Percentiles rank a stretch among this genome's conserved stretches.
phyloP scores from a whole-genome alignment of 35 echinoderm and acorn worm species.

The Apostichopus californicus region DNA sequence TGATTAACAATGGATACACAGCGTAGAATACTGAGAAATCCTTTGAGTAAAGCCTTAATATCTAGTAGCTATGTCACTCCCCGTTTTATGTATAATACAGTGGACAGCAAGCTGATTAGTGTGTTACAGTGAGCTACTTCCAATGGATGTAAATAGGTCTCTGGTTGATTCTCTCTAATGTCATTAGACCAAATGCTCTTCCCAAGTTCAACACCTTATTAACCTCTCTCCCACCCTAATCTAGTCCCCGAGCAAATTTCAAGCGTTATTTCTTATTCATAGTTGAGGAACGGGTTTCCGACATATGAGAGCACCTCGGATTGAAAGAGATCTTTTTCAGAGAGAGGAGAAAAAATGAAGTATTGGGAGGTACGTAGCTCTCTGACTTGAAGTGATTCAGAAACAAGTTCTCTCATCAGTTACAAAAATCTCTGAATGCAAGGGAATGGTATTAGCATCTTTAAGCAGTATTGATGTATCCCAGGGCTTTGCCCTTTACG shows the following conservation, averaged over 20 bases:
- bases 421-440: background rate
- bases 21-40: no score
- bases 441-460: slow-evolving; percentile 30
- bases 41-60: no score
- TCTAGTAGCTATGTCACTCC: no score
- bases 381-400: slow-evolving; percentile 19
- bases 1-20: no score
- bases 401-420: slow-evolving; percentile 29
- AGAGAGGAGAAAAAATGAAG: background rate
- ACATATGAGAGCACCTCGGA: slow-evolving; percentile 19
- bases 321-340: background rate
- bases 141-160: slow-evolving; percentile 12
- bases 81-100: background rate
- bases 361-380: background rate
- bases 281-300: slow-evolving; percentile 22
- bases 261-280: slow-evolving; percentile 34
- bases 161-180: background rate
- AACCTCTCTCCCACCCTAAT: slow-evolving; percentile 42
- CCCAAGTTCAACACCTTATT: slow-evolving; percentile 48
- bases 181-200: slow-evolving; percentile 12
- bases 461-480: background rate
- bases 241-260: slow-evolving; percentile 49
- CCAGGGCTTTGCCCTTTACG: slow-evolving; percentile 12
- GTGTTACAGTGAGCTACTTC: background rate
- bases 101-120: background rate